Evolutionary conservation across 2,113 vertebrate species (phyloP), one percentile per base, ranked within the genome.

Genomic region (Trematocara zebra): DNA sequence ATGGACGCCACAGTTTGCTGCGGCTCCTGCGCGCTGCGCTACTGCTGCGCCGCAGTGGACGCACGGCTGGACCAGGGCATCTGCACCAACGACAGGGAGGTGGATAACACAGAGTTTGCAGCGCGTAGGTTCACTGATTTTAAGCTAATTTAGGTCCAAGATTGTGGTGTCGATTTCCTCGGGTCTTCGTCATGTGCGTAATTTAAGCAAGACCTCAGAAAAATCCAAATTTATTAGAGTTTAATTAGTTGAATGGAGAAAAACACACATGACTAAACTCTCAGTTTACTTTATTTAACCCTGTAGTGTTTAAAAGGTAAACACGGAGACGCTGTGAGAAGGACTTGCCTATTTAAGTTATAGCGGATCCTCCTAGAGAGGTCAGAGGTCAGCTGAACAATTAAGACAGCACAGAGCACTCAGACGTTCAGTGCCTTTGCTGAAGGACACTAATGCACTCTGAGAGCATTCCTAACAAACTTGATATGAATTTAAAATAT

Each of bases 1-100:
- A 89, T 89, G 93, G 97, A 98, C 92, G 98, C 98, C 88, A 97
- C 97, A 20, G 98, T 99, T 93, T 99, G 98, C 96, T 99, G 98
- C 94, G 98, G 98, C 61, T 98, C 97, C 8, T 99, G 98, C 95
- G 92, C 97, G 5, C 96, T 99, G 88, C 97, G 98, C 52, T 99
- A 99, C 84, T 99, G 98, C 94, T 99, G 98, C 95, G 98, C 98
- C 0, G 97, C 98, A 12, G 94, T 92, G 47, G 98, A 97, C 87
- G 98, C 98, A 7, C 96, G 98, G 5, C 94, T 99, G 94, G 97
- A 98, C 93, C 98, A 99, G 93, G 98, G 98, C 35, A 93, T 94
- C 89, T 99, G 98, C 96, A 98, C 97, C 80, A 98, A 99, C 93
- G 97, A 98, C 95, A 90, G 97, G 28, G 96, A 97, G 87, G 91